Evolutionary conservation across 2,797 vertebrate species (phyloP), one percentile per base, ranked within the genome.

Genomic region (Mycteria americana): DNA sequence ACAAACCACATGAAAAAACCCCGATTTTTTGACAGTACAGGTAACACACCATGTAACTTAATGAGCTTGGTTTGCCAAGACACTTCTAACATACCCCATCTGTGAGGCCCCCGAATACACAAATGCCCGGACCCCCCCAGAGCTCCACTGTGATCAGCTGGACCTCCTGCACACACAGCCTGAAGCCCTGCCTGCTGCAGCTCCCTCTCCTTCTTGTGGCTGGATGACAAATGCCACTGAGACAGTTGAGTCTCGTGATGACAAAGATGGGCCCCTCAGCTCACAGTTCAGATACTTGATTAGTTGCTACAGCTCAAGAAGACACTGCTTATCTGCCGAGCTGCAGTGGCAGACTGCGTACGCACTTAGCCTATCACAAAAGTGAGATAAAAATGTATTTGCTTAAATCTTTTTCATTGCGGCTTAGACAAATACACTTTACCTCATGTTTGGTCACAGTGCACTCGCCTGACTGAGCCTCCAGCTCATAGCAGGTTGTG

Each of bases 381-480:
- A 73, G 24, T 11, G 62, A 95, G 82, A 95, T 81, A 43, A 83
- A 92, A 92, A 62, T 15, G 25, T 68, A 75, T 93, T 96, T 95
- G 57, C 35, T 81, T 86, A 81, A 92, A 65, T 78, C 41, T 88
- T 88, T 93, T 92, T 69, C 91, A 51, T 19, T 94, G 85, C 25
- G 7, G 50, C 62, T 94, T 81, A 73, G 3, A 7, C 65, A 93
- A 96, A 84, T 68, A 62, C 0, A 2, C 43, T 89, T 92, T 74
- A 41, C 75, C 18, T 84, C 56, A 21, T 13, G 6, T 89, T 85
- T 80, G 53, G 89, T 64, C 89, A 69, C 62, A 64, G 27, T 10
- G 46, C 30, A 27, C 50, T 88, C 10, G 5, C 62, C 65, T 59
- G 53, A 43, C 53, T 54, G 45, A 92, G 76, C 86, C 41, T 85